These are phyloP conservation scores for Neosilurus hyrtlii DNA, from an alignment of 2,797 vertebrate genomes.

Conservation along the genomic window DNA sequence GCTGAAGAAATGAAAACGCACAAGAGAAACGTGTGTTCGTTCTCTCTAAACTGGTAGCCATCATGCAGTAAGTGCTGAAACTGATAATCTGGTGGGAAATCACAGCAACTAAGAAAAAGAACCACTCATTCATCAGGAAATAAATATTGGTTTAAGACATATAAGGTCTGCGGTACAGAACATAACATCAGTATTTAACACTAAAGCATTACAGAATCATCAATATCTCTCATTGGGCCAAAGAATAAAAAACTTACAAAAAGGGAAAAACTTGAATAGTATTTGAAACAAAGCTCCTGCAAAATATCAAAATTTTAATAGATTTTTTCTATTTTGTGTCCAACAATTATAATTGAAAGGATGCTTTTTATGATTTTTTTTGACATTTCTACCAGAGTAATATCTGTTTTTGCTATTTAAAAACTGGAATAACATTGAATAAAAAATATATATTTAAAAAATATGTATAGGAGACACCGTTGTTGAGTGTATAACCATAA, in stretches of 20 bases:
- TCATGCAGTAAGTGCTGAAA: not conserved
- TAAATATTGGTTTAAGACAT: not conserved
- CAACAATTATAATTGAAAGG: not conserved
- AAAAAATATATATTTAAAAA: not conserved
- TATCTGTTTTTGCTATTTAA: not conserved
- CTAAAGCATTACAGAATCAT: not conserved
- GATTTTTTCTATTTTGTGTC: not conserved
- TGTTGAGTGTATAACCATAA: not conserved
- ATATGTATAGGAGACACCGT: not conserved
- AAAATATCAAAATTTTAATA: not conserved
- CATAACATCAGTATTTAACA: constrained; percentile 21
- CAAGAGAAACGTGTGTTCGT: not conserved
- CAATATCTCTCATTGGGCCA: not conserved
- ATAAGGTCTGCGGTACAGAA: not conserved
- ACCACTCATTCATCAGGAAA: not conserved
- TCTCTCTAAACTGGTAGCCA: not conserved
- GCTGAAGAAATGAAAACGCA: not conserved
- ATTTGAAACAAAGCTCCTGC: not conserved
- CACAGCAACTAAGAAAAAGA: not conserved
- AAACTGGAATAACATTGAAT: not conserved
- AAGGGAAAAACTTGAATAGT: not conserved
- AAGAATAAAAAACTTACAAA: not conserved
- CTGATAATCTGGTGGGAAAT: not conserved
- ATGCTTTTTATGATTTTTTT: not conserved
- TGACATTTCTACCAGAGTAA: not conserved